These are phyloP conservation scores for Nezara viridula DNA, from an alignment of 2,888 invertebrate genomes.

Conservation along the genomic window DNA sequence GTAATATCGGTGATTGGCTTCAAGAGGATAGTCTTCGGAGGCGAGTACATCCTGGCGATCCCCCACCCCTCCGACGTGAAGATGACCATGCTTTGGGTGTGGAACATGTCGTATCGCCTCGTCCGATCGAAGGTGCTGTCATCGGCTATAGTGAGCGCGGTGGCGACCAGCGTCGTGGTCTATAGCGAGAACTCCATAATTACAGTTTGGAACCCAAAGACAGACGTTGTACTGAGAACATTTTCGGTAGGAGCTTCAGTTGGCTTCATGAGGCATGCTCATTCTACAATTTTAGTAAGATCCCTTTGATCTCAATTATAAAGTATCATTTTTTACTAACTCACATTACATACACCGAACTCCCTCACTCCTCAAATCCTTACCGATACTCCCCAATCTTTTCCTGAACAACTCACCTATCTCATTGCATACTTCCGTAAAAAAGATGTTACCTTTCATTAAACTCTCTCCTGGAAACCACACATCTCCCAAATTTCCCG, in stretches of 20 bases:
- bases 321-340: too few species aligned
- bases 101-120: slow-evolving; percentile 10
- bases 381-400: too few species aligned
- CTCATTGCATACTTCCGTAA: too few species aligned
- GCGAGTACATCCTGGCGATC: slow-evolving; percentile 52
- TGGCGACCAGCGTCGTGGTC: neutral
- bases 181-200: slow-evolving; percentile 53
- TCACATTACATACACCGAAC: too few species aligned
- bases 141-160: slow-evolving; percentile 21
- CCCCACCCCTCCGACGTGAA: slow-evolving; percentile 55
- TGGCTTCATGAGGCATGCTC: slow-evolving; percentile 58
- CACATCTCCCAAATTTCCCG: too few species aligned
- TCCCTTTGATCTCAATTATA: neutral
- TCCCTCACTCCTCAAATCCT: too few species aligned
- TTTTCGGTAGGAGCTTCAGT: slow-evolving; percentile 48
- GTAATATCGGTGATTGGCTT: slow-evolving; percentile 50
- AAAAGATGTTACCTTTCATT: too few species aligned
- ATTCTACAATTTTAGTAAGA: slow-evolving; percentile 43
- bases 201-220: slow-evolving; percentile 59
- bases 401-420: too few species aligned
- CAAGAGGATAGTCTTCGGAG: slow-evolving; percentile 56
- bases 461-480: too few species aligned
- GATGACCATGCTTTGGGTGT: slow-evolving; percentile 58
- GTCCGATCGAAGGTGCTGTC: neutral
- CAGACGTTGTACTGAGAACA: slow-evolving; percentile 10